Percentiles rank a stretch among this genome's conserved stretches.
phyloP scores from a whole-genome alignment of 2,113 vertebrate genomes.

The Tetraodon nigroviridis region DNA sequence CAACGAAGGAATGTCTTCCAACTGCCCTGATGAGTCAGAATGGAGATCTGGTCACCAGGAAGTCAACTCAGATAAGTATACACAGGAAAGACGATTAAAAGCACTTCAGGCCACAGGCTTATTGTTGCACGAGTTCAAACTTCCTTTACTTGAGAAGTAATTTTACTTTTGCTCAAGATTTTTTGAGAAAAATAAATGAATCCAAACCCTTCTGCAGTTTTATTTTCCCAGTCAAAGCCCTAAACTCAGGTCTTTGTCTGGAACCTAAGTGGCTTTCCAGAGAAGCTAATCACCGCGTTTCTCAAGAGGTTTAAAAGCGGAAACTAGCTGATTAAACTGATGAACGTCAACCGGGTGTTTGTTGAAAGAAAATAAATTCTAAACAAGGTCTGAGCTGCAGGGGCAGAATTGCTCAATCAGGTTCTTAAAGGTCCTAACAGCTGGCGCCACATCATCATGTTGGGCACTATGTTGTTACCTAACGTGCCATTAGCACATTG shows the following conservation, averaged over 20 bases:
- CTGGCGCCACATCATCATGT: background rate
- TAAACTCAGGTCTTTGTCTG: background rate
- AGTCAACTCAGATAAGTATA: conserved; percentile 9
- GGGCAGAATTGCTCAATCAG: conserved; percentile 1
- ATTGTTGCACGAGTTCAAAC: no score
- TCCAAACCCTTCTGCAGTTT: conserved; percentile 42
- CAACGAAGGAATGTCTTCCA: background rate
- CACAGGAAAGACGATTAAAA: conserved; percentile 6
- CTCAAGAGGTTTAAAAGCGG: conserved; percentile 26
- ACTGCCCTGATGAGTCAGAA: conserved; percentile 1
- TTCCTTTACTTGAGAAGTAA: background rate
- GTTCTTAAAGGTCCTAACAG: conserved; percentile 9
- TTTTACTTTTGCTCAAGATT: background rate
- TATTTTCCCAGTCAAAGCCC: conserved; percentile 1
- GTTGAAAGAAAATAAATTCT: no score
- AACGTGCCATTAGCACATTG: no score
- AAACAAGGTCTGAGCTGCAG: background rate
- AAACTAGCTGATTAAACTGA: conserved; percentile 6
- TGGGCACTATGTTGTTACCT: no score
- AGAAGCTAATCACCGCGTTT: conserved; percentile 39
- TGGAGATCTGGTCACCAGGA: conserved; percentile 7
- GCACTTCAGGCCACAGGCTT: background rate
- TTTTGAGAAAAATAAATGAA: background rate
- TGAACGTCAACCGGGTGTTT: background rate
- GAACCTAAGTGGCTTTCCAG: conserved; percentile 8